Evolutionary conservation across 1,140 invertebrate genomes (phyloP).

Genomic region (Mamestra configurata): DNA sequence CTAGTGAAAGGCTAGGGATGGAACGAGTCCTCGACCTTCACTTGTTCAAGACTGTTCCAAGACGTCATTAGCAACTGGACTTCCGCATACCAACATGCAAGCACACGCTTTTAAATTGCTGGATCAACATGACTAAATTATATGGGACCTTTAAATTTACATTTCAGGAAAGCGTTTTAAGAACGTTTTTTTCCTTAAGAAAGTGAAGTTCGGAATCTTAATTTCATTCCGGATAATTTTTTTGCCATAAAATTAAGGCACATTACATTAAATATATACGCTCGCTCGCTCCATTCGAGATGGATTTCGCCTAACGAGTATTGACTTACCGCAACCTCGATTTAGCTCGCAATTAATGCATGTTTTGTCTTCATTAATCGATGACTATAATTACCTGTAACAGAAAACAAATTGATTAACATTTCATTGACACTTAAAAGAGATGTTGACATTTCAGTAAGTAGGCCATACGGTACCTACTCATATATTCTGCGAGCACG

Average conservation of each 20-base stretch:
- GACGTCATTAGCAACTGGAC: constrained; percentile 32
- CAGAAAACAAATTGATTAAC: constrained; percentile 68
- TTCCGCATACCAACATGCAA: constrained; percentile 43
- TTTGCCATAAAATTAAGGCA: neutral
- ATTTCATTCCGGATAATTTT: neutral
- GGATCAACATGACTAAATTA: constrained; percentile 22
- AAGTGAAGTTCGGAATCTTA: neutral
- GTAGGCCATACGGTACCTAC: constrained; percentile 66
- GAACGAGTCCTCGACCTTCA: constrained; percentile 38
- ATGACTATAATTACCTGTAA: constrained; percentile 73
- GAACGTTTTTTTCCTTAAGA: neutral
- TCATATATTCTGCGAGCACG: constrained; percentile 70
- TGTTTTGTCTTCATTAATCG: constrained; percentile 25
- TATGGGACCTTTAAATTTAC: neutral
- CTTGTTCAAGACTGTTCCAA: neutral
- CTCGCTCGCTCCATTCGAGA: neutral
- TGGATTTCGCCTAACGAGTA: neutral
- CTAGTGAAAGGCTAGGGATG: constrained; percentile 47
- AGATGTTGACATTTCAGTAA: constrained; percentile 75
- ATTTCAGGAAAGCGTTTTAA: neutral
- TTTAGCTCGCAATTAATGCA: neutral
- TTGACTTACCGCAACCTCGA: constrained; percentile 13
- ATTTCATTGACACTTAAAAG: constrained; percentile 57
- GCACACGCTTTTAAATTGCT: constrained; percentile 24
- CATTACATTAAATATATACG: neutral